Conservation (phyloP, 2,113 vertebrate genomes). For the Maccullochella peelii region DNA sequence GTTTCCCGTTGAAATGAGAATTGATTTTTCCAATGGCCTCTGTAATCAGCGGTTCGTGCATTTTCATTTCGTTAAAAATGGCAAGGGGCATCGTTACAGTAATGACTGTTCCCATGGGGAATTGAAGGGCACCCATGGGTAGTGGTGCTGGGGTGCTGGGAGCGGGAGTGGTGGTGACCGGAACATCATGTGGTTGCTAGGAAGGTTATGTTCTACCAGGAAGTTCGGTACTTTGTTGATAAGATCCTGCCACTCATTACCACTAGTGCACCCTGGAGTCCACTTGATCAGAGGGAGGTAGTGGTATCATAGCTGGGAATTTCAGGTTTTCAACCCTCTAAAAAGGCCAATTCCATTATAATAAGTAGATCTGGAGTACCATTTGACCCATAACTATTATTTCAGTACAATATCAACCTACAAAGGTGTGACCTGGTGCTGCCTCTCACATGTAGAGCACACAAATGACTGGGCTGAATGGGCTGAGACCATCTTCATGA, state of each 20-base stretch:
- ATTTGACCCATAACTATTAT: neutral
- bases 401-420: neutral
- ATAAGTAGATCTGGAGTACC: neutral
- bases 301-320: neutral
- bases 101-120: slow-evolving; percentile 33
- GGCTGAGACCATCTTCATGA: neutral
- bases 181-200: neutral
- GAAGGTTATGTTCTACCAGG: neutral
- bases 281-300: neutral
- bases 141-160: neutral
- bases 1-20: slow-evolving; percentile 80
- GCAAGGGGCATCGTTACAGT: slow-evolving; percentile 33
- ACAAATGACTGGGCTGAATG: neutral
- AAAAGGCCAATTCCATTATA: slow-evolving; percentile 3
- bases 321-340: neutral
- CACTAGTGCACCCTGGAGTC: neutral
- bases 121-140: slow-evolving; percentile 34
- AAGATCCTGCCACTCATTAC: slow-evolving; percentile 8
- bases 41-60: slow-evolving; percentile 72
- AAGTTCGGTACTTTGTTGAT: neutral
- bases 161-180: neutral
- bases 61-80: slow-evolving; percentile 72
- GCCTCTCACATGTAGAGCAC: neutral
- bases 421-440: neutral
- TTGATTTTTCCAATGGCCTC: slow-evolving; percentile 76